Percentiles rank a stretch among this genome's conserved stretches.
Evolutionary conservation across 2,797 vertebrate genomes (phyloP).

Genomic region (Enteromius trimaculatus): DNA sequence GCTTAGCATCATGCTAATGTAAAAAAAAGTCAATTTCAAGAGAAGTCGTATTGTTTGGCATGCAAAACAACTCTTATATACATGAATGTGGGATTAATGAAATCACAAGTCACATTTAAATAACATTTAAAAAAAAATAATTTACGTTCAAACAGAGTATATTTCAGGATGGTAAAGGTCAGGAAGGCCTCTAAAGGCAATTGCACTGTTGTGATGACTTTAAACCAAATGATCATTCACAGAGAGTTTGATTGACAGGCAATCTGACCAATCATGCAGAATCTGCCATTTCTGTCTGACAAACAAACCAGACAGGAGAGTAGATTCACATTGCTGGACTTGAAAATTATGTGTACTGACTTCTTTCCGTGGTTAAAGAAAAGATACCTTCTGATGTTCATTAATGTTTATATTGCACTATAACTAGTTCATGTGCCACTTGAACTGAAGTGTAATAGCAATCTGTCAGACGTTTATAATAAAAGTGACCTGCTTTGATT

Average conservation of each 20-base stretch:
- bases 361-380: no score
- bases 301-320: not conserved
- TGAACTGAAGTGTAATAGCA: no score
- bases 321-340: not conserved
- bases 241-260: not conserved
- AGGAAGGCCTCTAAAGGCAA: not conserved
- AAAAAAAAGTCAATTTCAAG: not conserved
- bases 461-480: not conserved
- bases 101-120: not conserved
- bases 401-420: not conserved
- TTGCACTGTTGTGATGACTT: not conserved
- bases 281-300: not conserved
- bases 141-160: not conserved
- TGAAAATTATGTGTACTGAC: not conserved
- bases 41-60: not conserved
- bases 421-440: not conserved
- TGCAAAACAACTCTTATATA: not conserved
- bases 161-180: not conserved
- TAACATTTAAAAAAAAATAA: not conserved
- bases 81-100: not conserved
- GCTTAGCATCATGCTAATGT: not conserved
- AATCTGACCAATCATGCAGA: not conserved
- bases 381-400: not conserved
- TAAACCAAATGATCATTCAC: not conserved
- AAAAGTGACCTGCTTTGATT: no score